A percentile compares a stretch with the other conserved stretches of the same genome.
phyloP scores from a whole-genome alignment of 2,113 vertebrate genomes.

The Picathartes gymnocephalus region DNA sequence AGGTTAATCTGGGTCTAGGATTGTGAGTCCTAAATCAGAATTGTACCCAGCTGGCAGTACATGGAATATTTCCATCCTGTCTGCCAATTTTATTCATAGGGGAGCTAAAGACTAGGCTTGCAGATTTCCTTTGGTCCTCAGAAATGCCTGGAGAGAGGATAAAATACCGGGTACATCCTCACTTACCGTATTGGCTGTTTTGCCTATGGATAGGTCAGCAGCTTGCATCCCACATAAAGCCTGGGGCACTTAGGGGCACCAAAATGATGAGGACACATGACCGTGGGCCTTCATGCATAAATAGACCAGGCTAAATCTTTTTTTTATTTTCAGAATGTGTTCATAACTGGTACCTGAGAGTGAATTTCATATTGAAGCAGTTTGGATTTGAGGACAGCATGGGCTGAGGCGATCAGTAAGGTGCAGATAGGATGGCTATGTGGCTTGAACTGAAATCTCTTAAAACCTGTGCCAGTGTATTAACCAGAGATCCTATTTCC shows the following conservation, averaged over 20 bases:
- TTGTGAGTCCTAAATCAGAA: background rate
- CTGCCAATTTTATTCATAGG: background rate
- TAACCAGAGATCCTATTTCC: background rate
- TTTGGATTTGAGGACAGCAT: background rate
- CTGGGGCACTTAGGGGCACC: background rate
- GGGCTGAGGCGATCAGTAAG: background rate
- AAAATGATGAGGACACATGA: background rate
- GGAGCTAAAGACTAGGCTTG: background rate
- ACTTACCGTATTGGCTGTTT: background rate
- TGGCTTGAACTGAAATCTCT: background rate
- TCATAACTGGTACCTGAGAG: background rate
- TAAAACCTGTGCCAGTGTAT: background rate
- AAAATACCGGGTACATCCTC: background rate
- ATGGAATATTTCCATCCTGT: background rate
- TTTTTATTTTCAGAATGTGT: background rate
- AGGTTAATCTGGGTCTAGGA: background rate
- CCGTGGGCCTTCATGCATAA: background rate
- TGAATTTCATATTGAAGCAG: background rate
- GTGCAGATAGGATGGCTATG: background rate
- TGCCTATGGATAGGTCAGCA: accelerated
- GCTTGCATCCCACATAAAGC: background rate
- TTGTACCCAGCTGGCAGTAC: background rate
- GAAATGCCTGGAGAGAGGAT: background rate
- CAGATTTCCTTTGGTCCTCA: background rate
- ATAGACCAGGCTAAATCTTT: background rate